phyloP scores from a whole-genome alignment of 2,113 vertebrate genomes.

The Ceratotherium simum region DNA sequence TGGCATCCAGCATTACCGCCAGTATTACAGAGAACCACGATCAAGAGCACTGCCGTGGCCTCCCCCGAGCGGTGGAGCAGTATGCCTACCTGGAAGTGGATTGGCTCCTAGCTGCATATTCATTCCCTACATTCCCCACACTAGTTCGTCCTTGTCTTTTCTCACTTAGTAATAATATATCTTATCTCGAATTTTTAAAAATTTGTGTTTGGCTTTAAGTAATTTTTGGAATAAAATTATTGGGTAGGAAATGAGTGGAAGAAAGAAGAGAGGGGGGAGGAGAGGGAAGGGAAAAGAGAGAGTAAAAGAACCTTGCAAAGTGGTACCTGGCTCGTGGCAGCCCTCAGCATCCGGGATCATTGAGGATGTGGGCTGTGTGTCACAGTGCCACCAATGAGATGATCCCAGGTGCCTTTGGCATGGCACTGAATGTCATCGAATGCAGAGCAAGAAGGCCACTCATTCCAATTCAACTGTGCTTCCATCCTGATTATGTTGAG shows the following conservation, averaged over 20 bases:
- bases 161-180: not conserved
- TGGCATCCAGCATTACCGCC: fast-evolving
- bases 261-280: not conserved
- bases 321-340: fast-evolving
- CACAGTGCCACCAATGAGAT: fast-evolving
- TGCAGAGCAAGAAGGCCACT: not conserved
- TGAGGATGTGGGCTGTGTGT: not conserved
- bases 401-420: fast-evolving
- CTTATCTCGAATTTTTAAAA: not conserved
- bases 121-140: not conserved
- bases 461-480: not conserved
- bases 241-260: not conserved
- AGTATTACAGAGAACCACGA: fast-evolving
- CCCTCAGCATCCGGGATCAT: not conserved
- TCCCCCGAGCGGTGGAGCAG: fast-evolving
- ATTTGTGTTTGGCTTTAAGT: not conserved
- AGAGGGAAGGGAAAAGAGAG: not conserved
- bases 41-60: no score
- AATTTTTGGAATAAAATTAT: not conserved
- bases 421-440: fast-evolving
- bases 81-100: fast-evolving
- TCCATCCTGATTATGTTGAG: not conserved
- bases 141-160: not conserved
- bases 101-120: no score
- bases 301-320: not conserved